Evolutionary conservation across 2,888 invertebrate species (phyloP), one percentile per base, ranked within the genome.

Genomic region (Rhogogaster chlorosoma): DNA sequence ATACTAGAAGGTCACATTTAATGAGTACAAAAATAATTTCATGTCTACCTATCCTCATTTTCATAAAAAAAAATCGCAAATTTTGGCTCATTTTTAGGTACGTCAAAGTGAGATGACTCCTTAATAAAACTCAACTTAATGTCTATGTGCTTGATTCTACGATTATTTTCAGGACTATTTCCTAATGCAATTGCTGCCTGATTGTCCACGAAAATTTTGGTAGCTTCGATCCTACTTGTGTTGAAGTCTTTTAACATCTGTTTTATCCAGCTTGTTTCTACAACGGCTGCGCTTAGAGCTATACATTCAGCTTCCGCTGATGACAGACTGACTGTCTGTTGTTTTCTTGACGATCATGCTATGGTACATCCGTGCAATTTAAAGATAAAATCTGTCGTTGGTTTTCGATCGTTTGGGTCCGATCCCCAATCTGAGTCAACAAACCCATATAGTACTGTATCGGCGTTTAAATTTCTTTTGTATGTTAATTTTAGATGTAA

Each of bases 131-230:
- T 22, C 64, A 57, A 84, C 49, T 86, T 82, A 36, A 84, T 86
- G 12, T 86, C 86, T 42, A 86, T 61, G 75, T 86, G 83, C 45
- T 86, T 86, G 1, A 84, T 73, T 64, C 86, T 38, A 75, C 83
- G 71, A 6, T 12, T 70, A 15, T 82, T 26, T 38, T 83, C 73
- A 18, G 83, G 80, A 84, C 70, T 82, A 42, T 86, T 84, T n/a
- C 82, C 84, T 22, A 83, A 83, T 9, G 18, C 26, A 32, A 84
- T 82, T 32, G 83, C 84, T 75, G 75, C 83, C 64, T 84, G 83
- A 26, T 86, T 86, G 42, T 86, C 86, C 32, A 73, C 84, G 18
- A 57, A 36, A 9, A 86, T 15, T 61, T 12, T 57, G 6, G 53
- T 80, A 15, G 84, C 71, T 7, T 45, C 10, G n/a, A n/a, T 22